Base-by-base conservation (phyloP, 2,113 vertebrate species). In the Naja naja region DNA sequence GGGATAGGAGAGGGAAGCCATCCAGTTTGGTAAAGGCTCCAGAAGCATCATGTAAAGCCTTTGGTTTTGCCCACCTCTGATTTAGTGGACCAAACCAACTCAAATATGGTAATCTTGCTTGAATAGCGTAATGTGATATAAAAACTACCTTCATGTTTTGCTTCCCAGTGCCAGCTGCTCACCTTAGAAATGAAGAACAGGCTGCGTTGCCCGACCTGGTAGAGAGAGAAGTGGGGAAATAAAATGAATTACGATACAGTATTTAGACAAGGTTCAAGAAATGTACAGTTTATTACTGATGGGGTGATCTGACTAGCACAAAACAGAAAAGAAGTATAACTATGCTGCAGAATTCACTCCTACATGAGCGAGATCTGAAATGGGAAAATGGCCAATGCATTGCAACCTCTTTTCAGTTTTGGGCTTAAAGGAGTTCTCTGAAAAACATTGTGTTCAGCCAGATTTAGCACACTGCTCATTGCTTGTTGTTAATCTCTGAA, bases 101-200 rank as follows among this genome's bases (percentile, higher is more conserved):
- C n/a, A 74, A 39, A 74, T 34, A 16, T 74, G n/a, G 5, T 74
- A 34, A 39, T 81, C n/a, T 20, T 39, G 69, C 69, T 39, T 39
- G 69, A 39, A 34, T 34, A 39, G 69, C 5, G 1, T 18, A 39
- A 81, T 20, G 74, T 39, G 74, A 81, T 34, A 16, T 43, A 54
- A 55, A 39, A 55, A 10, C 39, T 27, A 49, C 14, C 30, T 30
- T 89, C 11, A 10, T 39, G 43, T 4, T 27, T 25, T 20, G 39
- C 49, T 53, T n/a, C 49, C 4, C 1, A 25, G 20, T 49, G 30
- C 54, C 23, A 0, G 47, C 22, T 69, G 34, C 97, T 95, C 89
- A 98, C 98, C 98, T 98, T 97, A 69, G 97, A 97, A 93, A 97
- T 30, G 47, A 97, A 98, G 52, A 97, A 97, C 6, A 98, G 94